Base-by-base conservation (phyloP, 2,888 invertebrate species). In the Plebejus argus region DNA sequence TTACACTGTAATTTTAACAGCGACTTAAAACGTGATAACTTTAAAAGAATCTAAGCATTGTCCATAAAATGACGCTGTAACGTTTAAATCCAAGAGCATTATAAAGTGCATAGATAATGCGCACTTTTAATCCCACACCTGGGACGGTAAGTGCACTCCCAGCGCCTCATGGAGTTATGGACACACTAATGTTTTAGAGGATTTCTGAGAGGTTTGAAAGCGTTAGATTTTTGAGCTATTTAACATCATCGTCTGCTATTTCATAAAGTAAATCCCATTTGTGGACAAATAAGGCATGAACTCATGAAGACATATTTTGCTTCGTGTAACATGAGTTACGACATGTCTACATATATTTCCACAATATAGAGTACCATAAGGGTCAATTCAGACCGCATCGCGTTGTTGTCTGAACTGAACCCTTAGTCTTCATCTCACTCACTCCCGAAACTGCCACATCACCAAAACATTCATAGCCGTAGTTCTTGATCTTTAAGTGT, bases 101-200 rank as follows among this genome's bases (percentile, higher is more conserved):
- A 76, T 70, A 76, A 79, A 76, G 76, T 74, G 78, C 33, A 76
- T 18, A 74, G 81, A 82, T 82, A 81, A 81, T 85, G 80, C 87
- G 85, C 89, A 90, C 88, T 91, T 88, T 90, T 89, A 89, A 89
- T 88, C 85, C 82, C 83, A 85, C 92, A 91, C 90, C 92, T 91
- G 91, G 81, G 86, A 83, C 89, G 80, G 82, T 91, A 91, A 92
- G 91, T 91, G 92, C 91, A 90, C 77, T 77, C 70, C 56, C 56
- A 71, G 72, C 58, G 53, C 58, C 33, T 72, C 39, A 53, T 33
- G 35, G 77, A 72, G 71, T 77, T 77, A 77, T 61, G 77, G 72
- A 49, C 45, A 7, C 53, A 53, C 74, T 28, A 53, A 74, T 74
- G 28, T 15, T 7, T n/a, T 28, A 33, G 49, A 70, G 28, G 61